Conservation (phyloP, 2,888 invertebrate species). For the Coleophora deauratella region DNA sequence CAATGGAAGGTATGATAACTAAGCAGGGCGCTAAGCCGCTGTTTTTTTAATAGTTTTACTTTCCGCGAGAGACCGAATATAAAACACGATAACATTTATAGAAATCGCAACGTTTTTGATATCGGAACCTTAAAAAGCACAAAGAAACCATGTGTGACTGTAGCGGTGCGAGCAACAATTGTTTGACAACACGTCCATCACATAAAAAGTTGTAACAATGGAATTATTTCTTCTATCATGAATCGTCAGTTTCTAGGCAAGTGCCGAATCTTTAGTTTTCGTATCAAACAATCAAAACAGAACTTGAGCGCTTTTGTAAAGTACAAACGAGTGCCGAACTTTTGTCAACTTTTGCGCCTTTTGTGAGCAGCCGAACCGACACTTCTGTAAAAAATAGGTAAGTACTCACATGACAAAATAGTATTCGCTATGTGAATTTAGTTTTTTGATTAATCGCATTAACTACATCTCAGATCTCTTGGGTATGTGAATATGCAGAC, state of each 20-base stretch:
- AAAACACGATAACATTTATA: no score
- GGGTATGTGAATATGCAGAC: background rate
- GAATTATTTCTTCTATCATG: conserved; percentile 23
- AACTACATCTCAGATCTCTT: no score
- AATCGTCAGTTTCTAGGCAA: conserved; percentile 44
- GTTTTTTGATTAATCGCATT: background rate
- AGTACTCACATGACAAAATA: conserved; percentile 38
- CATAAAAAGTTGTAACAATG: conserved; percentile 30
- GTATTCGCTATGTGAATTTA: background rate
- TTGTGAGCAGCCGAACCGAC: conserved; percentile 38
- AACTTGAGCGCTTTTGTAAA: conserved; percentile 43
- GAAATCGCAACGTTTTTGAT: conserved; percentile 9
- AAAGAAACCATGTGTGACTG: conserved; percentile 11
- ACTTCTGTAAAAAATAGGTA: conserved; percentile 32
- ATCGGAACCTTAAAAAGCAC: conserved; percentile 8
- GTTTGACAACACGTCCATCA: conserved; percentile 36
- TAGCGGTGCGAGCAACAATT: conserved; percentile 3
- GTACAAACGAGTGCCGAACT: conserved; percentile 47
- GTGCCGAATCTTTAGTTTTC: conserved; percentile 46
- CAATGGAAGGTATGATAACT: no score
- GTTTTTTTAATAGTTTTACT: no score
- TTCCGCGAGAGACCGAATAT: no score
- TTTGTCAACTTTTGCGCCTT: conserved; percentile 34
- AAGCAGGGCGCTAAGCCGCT: no score
- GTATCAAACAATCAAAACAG: conserved; percentile 63